phyloP scores from a whole-genome alignment of 1,140 invertebrate species.

The Calephelis nemesis region DNA sequence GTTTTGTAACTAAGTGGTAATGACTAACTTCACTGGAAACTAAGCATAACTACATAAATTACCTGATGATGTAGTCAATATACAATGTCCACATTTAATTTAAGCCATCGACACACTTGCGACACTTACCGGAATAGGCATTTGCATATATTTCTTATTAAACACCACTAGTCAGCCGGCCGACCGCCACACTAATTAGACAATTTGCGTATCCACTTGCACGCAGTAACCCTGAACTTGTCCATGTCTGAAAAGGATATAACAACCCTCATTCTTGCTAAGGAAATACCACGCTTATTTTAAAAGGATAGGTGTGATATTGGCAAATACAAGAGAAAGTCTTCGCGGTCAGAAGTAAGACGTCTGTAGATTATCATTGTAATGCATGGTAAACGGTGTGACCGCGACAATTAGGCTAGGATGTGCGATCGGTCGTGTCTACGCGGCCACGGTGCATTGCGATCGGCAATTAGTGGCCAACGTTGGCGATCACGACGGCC shows the following conservation, averaged over 20 bases:
- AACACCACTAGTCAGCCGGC: conserved; percentile 35
- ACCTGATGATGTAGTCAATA: not conserved
- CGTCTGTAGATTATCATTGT: conserved; percentile 61
- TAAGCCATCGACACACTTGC: conserved; percentile 13
- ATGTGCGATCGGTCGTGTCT: conserved; percentile 48
- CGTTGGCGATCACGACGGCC: conserved; percentile 56
- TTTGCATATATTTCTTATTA: conserved; percentile 62
- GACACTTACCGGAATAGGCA: conserved; percentile 32
- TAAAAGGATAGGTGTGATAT: conserved; percentile 6
- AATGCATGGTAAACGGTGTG: conserved; percentile 67
- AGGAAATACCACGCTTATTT: conserved; percentile 24
- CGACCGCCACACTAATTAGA: conserved; percentile 61
- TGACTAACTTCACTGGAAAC: too few relatives aligned
- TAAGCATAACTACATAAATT: not conserved
- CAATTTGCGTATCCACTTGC: conserved; percentile 63
- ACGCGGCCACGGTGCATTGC: conserved; percentile 40
- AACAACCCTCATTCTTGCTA: not conserved
- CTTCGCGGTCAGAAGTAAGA: conserved; percentile 50
- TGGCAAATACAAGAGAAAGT: conserved; percentile 21
- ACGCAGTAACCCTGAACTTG: conserved; percentile 29
- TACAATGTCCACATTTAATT: conserved; percentile 22
- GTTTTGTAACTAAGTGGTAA: too few relatives aligned
- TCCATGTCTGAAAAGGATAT: conserved; percentile 16
- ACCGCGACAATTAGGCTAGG: conserved; percentile 67
- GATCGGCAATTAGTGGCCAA: conserved; percentile 52